Conservation (phyloP, 1,140 invertebrate genomes). For the Plodia interpunctella region DNA sequence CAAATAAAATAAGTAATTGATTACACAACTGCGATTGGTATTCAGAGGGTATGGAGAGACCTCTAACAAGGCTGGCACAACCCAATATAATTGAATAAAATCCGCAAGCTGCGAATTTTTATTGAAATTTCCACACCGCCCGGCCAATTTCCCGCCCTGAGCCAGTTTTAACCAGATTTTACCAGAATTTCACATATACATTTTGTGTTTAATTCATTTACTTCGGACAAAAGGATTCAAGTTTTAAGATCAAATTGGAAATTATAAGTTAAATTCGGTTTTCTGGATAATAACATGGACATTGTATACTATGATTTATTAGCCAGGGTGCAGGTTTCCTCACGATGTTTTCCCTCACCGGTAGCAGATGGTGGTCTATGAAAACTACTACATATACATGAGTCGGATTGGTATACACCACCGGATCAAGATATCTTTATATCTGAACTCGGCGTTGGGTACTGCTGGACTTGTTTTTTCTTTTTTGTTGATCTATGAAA, state of each 20-base stretch:
- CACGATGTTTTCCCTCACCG: no score
- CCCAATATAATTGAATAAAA: slow-evolving; percentile 2
- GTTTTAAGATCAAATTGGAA: background rate
- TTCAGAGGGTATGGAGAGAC: background rate
- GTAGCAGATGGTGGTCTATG: no score
- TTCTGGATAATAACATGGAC: no score
- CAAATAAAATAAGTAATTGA: background rate
- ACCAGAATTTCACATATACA: background rate
- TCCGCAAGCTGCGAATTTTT: background rate
- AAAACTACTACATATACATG: no score
- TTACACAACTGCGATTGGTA: background rate
- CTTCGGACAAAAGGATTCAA: background rate
- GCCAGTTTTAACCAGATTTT: background rate
- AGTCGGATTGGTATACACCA: no score
- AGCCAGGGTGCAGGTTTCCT: no score
- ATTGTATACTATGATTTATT: no score
- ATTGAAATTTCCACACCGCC: background rate
- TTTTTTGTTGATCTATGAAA: no score
- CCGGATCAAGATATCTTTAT: no score
- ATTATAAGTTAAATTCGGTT: no score
- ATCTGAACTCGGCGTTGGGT: no score
- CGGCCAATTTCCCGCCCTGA: background rate
- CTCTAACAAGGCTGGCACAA: background rate
- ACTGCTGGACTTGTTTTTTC: no score
- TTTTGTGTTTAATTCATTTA: background rate